Evolutionary conservation across 2,113 vertebrate species (phyloP), one percentile per base, ranked within the genome.

Genomic region (Neofelis nebulosa): DNA sequence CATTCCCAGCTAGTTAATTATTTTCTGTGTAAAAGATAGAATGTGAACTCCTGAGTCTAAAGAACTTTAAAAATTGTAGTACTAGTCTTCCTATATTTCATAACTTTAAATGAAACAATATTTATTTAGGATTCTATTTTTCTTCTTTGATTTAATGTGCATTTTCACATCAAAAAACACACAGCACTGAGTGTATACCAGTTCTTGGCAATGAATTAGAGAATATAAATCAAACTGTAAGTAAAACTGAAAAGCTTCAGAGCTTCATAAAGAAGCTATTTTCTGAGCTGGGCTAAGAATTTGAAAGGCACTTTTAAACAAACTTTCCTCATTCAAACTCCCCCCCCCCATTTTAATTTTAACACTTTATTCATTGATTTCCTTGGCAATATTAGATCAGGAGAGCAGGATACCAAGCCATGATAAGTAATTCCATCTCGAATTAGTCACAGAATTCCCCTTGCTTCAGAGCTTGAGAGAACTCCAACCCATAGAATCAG

Each of bases 361-460:
- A 91, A 93, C n/a, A 94, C 79, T 94, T 38, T 52, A 83, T 68
- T 88, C 82, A 89, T 93, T 96, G 83, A 89, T 95, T 95, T 91
- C 36, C 52, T 86, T 98, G 82, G 63, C 55, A 94, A 33, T 78
- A 61, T 81, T 95, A 87, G 48, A 73, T 89, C 73, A 33, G 63
- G 36, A 96, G 61, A 93, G 73, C 18, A 89, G 48, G 63, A 41
- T 87, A 33, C 15, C n/a, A 89, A 88, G 29, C 21, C 55, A 73
- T 61, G 21, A 88, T 87, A 50, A 82, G 55, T 73, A 80, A 73
- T 95, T 96, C 79, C 27, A 90, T 68, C 61, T 79, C 14, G 33
- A 84, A 61, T 48, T 78, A 89, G 66, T 87, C 31, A 89, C 33
- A 68, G 86, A 66, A 52, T 89, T 90, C 18, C 68, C 29, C 27